Percentiles rank a stretch among this genome's conserved stretches.
Conservation (phyloP, 2,888 invertebrate genomes). For the Siphlonurus alternatus region DNA sequence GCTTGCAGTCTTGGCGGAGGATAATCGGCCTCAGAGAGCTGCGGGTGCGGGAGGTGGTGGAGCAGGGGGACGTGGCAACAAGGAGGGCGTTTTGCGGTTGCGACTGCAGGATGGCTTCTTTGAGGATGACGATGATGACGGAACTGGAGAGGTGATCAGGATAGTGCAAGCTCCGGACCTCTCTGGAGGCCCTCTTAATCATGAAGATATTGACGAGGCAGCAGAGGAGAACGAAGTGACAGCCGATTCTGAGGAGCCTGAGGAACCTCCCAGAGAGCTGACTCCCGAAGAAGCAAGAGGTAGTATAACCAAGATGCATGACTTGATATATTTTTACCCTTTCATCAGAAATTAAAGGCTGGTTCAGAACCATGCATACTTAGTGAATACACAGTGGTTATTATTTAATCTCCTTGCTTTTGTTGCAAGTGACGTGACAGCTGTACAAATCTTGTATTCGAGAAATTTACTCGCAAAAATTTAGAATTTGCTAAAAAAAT, state of each 20-base stretch:
- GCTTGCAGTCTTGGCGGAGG: background rate
- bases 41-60: background rate
- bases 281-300: conserved; percentile 50
- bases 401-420: no score
- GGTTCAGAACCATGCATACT: no score
- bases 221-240: conserved; percentile 35
- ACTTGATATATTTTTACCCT: no score
- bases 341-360: no score
- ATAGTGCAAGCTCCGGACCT: conserved; percentile 25
- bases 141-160: conserved; percentile 10
- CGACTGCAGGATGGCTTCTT: background rate
- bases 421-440: no score
- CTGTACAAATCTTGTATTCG: no score
- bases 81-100: background rate
- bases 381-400: no score
- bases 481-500: no score
- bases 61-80: background rate
- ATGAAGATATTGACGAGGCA: conserved; percentile 25
- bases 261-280: conserved; percentile 28
- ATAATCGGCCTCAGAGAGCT: background rate
- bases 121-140: conserved; percentile 6
- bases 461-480: no score
- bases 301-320: no score
- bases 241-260: conserved; percentile 30
- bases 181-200: conserved; percentile 24